Evolutionary conservation across 2,797 vertebrate genomes (phyloP).

Genomic region (Sebastes cheni): DNA sequence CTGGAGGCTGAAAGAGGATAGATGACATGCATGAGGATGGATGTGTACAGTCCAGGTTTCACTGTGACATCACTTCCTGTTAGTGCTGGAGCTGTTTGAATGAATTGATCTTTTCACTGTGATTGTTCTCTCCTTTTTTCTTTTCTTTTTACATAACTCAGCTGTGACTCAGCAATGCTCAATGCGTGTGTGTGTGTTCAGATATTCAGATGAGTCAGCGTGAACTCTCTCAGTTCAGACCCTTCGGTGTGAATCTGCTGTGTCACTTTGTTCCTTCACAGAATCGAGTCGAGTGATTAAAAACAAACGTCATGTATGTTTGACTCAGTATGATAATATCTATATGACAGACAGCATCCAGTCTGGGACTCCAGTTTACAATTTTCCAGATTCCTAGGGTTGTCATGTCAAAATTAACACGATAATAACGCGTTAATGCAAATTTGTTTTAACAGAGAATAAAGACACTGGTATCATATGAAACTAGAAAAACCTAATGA

Average conservation of each 20-base stretch:
- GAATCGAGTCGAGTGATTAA: neutral
- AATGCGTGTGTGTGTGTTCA: neutral
- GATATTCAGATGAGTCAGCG: neutral
- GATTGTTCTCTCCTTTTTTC: neutral
- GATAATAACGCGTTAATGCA: too few species aligned
- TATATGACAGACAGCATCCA: neutral
- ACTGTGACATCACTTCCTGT: slow-evolving; percentile 9
- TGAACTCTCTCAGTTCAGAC: neutral
- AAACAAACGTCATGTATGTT: neutral
- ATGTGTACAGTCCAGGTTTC: neutral
- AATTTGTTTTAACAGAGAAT: too few species aligned
- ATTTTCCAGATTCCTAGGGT: too few species aligned
- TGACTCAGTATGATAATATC: neutral
- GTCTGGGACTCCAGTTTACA: too few species aligned
- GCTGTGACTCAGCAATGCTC: slow-evolving; percentile 26
- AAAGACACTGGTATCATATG: too few species aligned
- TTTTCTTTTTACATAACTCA: slow-evolving; percentile 13
- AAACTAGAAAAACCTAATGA: too few species aligned
- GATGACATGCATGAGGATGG: neutral
- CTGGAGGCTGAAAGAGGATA: neutral
- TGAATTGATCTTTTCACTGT: neutral
- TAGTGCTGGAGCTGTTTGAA: neutral
- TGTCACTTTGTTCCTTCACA: neutral
- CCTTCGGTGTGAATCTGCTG: slow-evolving; percentile 6
- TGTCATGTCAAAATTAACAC: too few species aligned